Evolutionary conservation across 2,888 invertebrate species (phyloP), one percentile per base, ranked within the genome.

Genomic region (Nomada fabriciana): DNA sequence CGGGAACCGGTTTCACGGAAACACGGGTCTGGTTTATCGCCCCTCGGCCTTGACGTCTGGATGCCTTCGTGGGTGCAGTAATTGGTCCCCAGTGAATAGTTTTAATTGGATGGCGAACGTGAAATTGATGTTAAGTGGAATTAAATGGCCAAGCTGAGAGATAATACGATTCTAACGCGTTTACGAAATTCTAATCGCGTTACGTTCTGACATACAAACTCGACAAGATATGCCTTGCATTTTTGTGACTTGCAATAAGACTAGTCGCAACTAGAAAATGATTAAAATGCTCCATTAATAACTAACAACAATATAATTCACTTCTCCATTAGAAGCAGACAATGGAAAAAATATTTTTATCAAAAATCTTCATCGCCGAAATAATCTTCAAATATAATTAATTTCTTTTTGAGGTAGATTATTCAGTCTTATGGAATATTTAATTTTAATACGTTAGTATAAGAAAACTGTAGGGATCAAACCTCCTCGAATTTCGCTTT

Each of bases 61-160:
- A 69, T 43, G 29, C 47, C 47, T 11, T 29, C 67, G 80, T 72
- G 61, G 80, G 67, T 68, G 71, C 72, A 53, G 55, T 80, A 80
- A 80, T 80, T 80, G 71, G 67, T 63, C 67, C 50, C 53, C 15
- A 53, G 55, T 53, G 80, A 80, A 80, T 80, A 72, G 80, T 80
- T 80, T 80, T 80, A 80, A 80, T 80, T 80, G 80, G 80, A 2
- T 29, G 70, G 55, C 65, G 61, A 63, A 80, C 55, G 55, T 50
- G 61, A 50, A 65, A 72, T 72, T 71, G 60, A 67, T 80, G 53
- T 55, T 80, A 57, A 80, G 55, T 52, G 71, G 65, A 73, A 76
- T 73, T 73, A 76, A 76, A 73, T 25, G 64, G 20, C 42, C 29
- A 18, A 4, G 42, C 57, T 1, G 43, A 5, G 15, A 2, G 18